Evolutionary conservation across 2,888 invertebrate species (phyloP).

Genomic region (Xylocampa areola): DNA sequence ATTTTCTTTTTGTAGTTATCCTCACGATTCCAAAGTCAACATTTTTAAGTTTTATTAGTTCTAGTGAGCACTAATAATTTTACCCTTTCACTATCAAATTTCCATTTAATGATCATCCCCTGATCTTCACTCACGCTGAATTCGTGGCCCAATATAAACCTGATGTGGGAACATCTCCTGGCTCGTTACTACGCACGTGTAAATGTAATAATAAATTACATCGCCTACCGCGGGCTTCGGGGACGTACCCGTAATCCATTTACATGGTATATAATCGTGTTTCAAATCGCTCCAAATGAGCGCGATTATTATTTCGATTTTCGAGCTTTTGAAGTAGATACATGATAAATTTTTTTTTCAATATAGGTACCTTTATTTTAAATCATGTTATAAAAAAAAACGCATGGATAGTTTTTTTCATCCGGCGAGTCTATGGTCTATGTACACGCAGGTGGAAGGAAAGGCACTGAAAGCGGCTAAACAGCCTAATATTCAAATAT

Average conservation of each 20-base stretch:
- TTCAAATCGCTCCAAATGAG: conserved; percentile 30
- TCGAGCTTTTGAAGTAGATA: neutral
- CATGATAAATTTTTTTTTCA: neutral
- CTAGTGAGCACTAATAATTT: no score
- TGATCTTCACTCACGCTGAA: neutral
- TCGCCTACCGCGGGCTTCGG: conserved; percentile 21
- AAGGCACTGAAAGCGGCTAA: no score
- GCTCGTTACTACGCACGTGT: conserved; percentile 40
- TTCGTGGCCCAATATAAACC: conserved; percentile 18
- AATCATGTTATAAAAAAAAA: no score
- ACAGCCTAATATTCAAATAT: no score
- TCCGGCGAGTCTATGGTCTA: no score
- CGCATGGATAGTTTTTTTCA: no score
- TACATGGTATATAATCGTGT: conserved; percentile 35
- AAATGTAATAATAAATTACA: conserved; percentile 51
- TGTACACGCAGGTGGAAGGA: no score
- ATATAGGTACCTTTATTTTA: no score
- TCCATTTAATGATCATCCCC: no score
- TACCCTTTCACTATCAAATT: neutral
- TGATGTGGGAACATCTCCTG: conserved; percentile 22
- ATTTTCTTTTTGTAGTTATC: no score
- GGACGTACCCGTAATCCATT: conserved; percentile 34
- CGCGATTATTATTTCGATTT: conserved; percentile 30
- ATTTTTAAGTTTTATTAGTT: no score
- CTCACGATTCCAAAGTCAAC: no score